Evolutionary conservation across 1,140 invertebrate species (phyloP).

Genomic region (Dolichoris vasculosae): DNA sequence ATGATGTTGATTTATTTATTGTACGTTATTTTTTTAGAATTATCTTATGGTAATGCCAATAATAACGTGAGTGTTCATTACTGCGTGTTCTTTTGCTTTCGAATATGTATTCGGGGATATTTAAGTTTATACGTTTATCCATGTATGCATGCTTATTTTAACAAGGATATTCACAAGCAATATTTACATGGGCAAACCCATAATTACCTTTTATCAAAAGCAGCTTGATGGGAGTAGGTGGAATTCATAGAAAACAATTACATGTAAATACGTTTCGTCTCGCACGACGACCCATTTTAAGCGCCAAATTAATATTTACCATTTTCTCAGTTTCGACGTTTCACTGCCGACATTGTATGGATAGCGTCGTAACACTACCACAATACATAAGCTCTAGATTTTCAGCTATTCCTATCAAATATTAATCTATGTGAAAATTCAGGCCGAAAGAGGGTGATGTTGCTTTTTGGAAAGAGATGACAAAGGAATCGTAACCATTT

Average conservation of each 20-base stretch:
- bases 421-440: background rate
- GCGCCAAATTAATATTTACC: constrained; percentile 68
- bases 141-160: background rate
- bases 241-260: constrained; percentile 72
- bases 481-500: too few relatives aligned
- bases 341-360: background rate
- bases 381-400: background rate
- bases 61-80: background rate
- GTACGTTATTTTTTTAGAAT: background rate
- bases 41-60: background rate
- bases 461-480: background rate
- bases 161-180: constrained; percentile 63
- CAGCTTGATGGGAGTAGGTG: constrained; percentile 70
- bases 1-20: too few relatives aligned
- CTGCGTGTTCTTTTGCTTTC: background rate
- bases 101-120: background rate
- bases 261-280: constrained; percentile 71
- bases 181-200: constrained; percentile 70
- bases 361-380: background rate
- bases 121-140: too few relatives aligned
- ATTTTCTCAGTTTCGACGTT: constrained; percentile 57
- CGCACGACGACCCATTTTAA: constrained; percentile 68
- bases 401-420: background rate
- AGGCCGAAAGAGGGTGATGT: background rate
- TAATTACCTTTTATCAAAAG: constrained; percentile 73